phyloP scores from a whole-genome alignment of 2,888 invertebrate species.

The Leucophenga maculata region DNA sequence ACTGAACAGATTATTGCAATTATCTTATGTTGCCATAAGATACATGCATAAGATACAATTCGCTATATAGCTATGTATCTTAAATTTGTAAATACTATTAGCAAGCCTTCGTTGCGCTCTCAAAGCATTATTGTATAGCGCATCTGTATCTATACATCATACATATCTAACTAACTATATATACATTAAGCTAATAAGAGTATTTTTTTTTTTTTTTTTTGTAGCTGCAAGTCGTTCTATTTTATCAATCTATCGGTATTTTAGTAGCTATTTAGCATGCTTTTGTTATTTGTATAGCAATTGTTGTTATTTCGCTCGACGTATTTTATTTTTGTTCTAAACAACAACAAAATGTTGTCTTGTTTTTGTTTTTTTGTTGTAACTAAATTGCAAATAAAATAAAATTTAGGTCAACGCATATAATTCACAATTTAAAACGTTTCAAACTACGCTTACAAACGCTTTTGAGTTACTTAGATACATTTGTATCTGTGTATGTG shows the following conservation, averaged over 20 bases:
- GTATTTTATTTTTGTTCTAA: slow-evolving; percentile 4
- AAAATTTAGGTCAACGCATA: slow-evolving; percentile 67
- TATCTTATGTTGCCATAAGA: no score
- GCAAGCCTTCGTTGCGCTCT: no score
- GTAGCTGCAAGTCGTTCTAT: no score
- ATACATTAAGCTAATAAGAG: neutral
- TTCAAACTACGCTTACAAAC: neutral
- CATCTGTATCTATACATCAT: neutral
- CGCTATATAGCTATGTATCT: no score
- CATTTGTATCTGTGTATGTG: slow-evolving; percentile 12
- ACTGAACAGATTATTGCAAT: no score
- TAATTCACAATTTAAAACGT: slow-evolving; percentile 44
- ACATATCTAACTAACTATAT: neutral
- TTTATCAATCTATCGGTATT: slow-evolving; percentile 37
- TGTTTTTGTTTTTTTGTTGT: no score
- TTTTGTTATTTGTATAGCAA: slow-evolving; percentile 51
- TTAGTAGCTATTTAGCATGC: slow-evolving; percentile 64
- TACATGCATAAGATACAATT: no score
- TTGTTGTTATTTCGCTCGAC: slow-evolving; percentile 33
- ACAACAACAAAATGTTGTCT: neutral
- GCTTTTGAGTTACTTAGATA: neutral
- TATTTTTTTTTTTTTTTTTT: no score
- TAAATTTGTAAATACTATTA: no score
- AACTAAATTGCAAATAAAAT: slow-evolving; percentile 56
- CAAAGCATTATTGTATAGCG: no score